These are phyloP conservation scores for Lycodopsis pacificus DNA, from an alignment of 2,797 vertebrate genomes.

Conservation along the genomic window DNA sequence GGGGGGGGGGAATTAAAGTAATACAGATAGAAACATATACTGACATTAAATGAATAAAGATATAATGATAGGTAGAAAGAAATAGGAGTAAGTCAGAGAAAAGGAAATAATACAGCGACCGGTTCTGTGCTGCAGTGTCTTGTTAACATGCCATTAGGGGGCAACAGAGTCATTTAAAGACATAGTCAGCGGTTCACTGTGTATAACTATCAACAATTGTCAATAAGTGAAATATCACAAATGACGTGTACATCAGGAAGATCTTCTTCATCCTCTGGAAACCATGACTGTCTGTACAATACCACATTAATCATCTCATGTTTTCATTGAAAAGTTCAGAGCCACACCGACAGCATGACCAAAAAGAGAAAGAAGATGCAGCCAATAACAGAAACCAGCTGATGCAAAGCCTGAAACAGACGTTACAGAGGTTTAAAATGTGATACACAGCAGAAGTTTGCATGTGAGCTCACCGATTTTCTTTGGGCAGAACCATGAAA, in stretches of 20 bases:
- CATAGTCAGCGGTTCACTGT: background rate
- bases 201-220: background rate
- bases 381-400: slow-evolving; percentile 6
- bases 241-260: background rate
- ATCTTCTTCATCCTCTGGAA: background rate
- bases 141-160: background rate
- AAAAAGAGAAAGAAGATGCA: slow-evolving; percentile 2
- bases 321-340: background rate
- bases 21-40: background rate
- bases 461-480: background rate
- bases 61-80: background rate
- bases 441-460: background rate
- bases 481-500: background rate
- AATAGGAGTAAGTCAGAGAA: background rate
- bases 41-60: background rate
- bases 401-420: slow-evolving; percentile 28
- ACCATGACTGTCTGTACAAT: background rate
- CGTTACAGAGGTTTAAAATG: slow-evolving; percentile 17
- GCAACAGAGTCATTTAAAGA: background rate
- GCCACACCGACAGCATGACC: background rate
- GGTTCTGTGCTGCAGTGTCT: background rate
- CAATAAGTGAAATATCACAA: background rate
- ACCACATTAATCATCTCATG: background rate
- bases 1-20: background rate
- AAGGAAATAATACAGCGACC: background rate